Evolutionary conservation across 2,797 vertebrate species (phyloP).

Genomic region (Prionace glauca): DNA sequence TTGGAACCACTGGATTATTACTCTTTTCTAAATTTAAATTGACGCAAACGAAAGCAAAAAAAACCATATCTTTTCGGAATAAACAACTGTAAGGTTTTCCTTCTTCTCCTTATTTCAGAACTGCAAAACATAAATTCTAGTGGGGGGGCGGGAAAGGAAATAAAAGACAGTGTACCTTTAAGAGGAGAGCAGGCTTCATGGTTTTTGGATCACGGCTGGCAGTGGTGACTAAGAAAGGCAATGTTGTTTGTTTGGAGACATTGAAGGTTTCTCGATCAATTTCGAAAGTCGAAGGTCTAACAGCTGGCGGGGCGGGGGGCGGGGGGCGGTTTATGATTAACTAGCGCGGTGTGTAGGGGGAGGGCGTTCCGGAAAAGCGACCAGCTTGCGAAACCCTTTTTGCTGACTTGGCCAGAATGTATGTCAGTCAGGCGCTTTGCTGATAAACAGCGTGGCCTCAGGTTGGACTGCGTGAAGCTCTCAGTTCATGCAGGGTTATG

Average conservation of each 20-base stretch:
- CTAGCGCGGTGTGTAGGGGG: neutral
- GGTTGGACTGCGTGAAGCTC: neutral
- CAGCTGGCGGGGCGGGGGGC: too few species aligned
- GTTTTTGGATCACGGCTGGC: neutral
- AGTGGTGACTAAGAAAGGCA: too few species aligned
- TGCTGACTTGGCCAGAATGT: neutral
- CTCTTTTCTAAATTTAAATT: neutral
- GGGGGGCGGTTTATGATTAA: neutral
- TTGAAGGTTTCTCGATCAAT: neutral
- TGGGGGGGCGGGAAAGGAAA: too few species aligned
- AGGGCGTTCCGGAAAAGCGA: neutral
- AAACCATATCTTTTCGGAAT: neutral
- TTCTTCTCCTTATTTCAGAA: neutral
- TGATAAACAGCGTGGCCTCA: too few species aligned
- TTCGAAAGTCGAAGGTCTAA: neutral
- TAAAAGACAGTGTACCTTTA: neutral
- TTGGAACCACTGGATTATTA: neutral
- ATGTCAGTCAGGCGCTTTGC: neutral
- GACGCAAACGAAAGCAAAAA: too few species aligned
- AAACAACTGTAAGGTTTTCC: neutral
- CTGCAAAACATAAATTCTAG: neutral
- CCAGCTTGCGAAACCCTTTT: neutral
- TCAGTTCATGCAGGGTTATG: neutral
- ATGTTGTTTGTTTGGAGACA: neutral
- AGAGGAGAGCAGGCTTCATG: neutral